A percentile compares a stretch with the other conserved stretches of the same genome.
phyloP scores from a whole-genome alignment of 2,888 invertebrate species.

The Osedax frankpressi region DNA sequence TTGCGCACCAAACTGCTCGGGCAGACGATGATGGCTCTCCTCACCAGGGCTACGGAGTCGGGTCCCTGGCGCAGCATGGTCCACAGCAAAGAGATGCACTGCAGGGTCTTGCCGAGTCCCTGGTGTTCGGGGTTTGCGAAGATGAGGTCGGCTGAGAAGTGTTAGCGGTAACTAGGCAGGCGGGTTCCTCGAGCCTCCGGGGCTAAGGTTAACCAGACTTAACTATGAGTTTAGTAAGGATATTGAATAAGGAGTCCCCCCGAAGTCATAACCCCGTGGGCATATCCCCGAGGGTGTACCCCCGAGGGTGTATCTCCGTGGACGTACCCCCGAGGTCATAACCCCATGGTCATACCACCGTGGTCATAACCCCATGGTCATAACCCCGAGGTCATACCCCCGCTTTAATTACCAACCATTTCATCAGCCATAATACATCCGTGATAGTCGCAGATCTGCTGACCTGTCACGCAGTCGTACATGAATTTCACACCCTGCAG shows the following conservation, averaged over 20 bases:
- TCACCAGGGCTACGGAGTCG: constrained; percentile 73
- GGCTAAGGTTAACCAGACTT: too few relatives aligned
- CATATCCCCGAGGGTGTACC: too few relatives aligned
- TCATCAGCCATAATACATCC: constrained; percentile 99
- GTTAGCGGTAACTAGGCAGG: too few relatives aligned
- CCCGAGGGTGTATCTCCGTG: too few relatives aligned
- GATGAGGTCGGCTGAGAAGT: too few relatives aligned
- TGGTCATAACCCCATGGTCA: too few relatives aligned
- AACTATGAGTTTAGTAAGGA: too few relatives aligned
- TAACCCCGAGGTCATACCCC: not conserved
- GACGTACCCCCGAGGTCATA: too few relatives aligned
- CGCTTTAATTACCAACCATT: constrained; percentile 56
- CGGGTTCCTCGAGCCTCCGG: too few relatives aligned
- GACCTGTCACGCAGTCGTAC: constrained; percentile 94
- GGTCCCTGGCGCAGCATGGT: constrained; percentile 83
- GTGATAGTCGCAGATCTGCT: constrained; percentile 67
- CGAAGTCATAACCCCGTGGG: too few relatives aligned
- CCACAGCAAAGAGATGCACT: constrained; percentile 91
- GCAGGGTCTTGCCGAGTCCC: constrained; percentile 89
- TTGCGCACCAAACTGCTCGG: constrained; percentile 96
- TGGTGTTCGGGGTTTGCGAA: too few relatives aligned
- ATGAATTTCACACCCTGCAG: constrained; percentile 88
- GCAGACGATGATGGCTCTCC: constrained; percentile 85
- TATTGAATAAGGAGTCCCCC: too few relatives aligned
- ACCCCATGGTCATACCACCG: not conserved